Conservation (phyloP, 23 tunicate genomes). For the Trididemnum nubilum region DNA sequence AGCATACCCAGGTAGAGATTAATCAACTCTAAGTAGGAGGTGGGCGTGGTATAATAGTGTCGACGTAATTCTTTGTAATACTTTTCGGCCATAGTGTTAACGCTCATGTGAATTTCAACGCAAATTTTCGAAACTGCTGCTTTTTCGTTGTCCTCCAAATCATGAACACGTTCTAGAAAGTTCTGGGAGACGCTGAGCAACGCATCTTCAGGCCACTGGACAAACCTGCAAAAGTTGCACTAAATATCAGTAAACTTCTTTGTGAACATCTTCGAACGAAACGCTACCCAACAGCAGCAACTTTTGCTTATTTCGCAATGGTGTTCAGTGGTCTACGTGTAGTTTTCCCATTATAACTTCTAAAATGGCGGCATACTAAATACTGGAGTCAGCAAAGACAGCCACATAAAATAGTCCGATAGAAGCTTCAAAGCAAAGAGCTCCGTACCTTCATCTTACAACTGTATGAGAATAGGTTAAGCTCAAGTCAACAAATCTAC, state of each 20-base stretch:
- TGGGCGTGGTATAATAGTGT: conserved; percentile 96
- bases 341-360: too few relatives aligned
- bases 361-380: too few relatives aligned
- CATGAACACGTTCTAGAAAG: conserved; percentile 87
- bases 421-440: too few relatives aligned
- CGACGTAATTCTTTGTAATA: conserved; percentile 87
- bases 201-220: conserved; percentile 98
- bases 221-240: conserved; percentile 82
- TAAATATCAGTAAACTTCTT: neutral
- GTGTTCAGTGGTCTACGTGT: too few relatives aligned
- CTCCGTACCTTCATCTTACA: too few relatives aligned
- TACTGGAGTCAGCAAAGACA: too few relatives aligned
- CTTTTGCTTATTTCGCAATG: neutral
- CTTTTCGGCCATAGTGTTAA: conserved; percentile 89
- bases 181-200: conserved; percentile 80
- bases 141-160: conserved; percentile 71
- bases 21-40: conserved; percentile 94
- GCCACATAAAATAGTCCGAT: too few relatives aligned
- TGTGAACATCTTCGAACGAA: too few relatives aligned
- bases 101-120: conserved; percentile 93
- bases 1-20: conserved; percentile 91
- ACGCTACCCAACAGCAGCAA: neutral
- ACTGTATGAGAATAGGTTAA: too few relatives aligned
- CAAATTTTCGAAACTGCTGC: conserved; percentile 72
- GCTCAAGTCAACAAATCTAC: too few relatives aligned